phyloP scores from a whole-genome alignment of 2,113 vertebrate genomes.

The Microtus pennsylvanicus region DNA sequence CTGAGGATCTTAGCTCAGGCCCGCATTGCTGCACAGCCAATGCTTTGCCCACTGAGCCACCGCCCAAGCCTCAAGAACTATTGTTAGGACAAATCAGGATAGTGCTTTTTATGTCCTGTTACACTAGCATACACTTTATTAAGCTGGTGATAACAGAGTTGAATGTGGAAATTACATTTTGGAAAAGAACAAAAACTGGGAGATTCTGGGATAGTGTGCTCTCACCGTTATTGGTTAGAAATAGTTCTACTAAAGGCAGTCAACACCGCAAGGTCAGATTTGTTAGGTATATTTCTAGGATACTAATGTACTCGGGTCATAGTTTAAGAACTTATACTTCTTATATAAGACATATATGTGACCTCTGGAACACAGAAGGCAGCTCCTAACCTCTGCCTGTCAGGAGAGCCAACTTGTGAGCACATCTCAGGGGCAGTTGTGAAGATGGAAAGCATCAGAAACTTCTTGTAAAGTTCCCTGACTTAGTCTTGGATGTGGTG shows the following conservation, averaged over 20 bases:
- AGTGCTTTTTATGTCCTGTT: not conserved
- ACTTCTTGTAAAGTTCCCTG: conserved; percentile 51
- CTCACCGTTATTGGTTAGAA: conserved; percentile 15
- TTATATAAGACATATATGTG: not conserved
- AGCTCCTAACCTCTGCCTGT: conserved; percentile 18
- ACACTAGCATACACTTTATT: not conserved
- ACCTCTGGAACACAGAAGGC: not conserved
- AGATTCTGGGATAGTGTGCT: not conserved
- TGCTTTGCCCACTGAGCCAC: not conserved
- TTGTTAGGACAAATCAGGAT: not conserved
- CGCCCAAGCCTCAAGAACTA: not conserved
- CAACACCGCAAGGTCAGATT: not conserved
- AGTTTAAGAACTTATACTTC: not conserved
- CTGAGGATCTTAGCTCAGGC: not conserved
- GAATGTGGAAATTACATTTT: conserved; percentile 7
- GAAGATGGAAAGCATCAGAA: conserved; percentile 35
- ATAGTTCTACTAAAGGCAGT: conserved; percentile 43
- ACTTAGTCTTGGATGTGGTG: conserved; percentile 45
- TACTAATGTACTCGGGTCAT: not conserved
- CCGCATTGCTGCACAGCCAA: not conserved
- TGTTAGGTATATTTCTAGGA: conserved; percentile 41
- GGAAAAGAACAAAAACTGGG: conserved; percentile 21
- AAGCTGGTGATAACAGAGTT: not conserved
- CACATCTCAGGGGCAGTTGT: conserved; percentile 26
- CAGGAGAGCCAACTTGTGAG: conserved; percentile 44